Evolutionary conservation across 2,888 invertebrate species (phyloP), one percentile per base, ranked within the genome.

Genomic region (Tridacna gigas): DNA sequence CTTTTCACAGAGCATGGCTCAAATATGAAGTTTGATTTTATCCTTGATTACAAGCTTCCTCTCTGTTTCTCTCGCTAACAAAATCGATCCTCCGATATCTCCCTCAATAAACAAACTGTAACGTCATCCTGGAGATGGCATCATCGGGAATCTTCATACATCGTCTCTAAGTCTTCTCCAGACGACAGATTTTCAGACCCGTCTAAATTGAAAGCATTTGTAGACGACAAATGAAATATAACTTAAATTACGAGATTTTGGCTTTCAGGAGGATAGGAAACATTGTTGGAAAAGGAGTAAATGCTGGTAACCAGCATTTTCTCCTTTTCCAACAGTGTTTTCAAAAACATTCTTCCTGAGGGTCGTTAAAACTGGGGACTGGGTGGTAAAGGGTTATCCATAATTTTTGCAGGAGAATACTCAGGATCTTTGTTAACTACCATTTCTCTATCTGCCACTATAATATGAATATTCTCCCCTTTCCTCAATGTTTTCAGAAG

Each of bases 11-110:
- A 45, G 13, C 67, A 13, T 11, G 20, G 20, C 28, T n/a, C 37
- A 67, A 37, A 67, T 67, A 67, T 67, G 67, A 67, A n/a, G 67
- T 67, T 67, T 67, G 67, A 67, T 67, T 67, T 28, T 45, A 45
- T 67, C 45, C 45, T 67, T 67, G 67, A 67, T 67, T 67, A 67
- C 67, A 67, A 18, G n/a, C 18, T 12, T 12, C n/a, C 67, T 67
- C 37, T 28, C 67, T 12, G 45, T 37, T 37, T 12, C 20, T 28
- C 67, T 67, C 37, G 25, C 67, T 12, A n/a, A 67, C 67, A 37
- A 20, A 67, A 67, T 67, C 67, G 67, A 67, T 67, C 45, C 45
- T 15, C 67, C 37, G 45, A 67, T 67, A 67, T 20, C 56, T 56
- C 56, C 20, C n/a, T 37, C 67, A 45, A 67, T 67, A 67, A 67